Evolutionary conservation across 2,797 vertebrate species (phyloP), one percentile per base, ranked within the genome.

Genomic region (Mus minutoides): DNA sequence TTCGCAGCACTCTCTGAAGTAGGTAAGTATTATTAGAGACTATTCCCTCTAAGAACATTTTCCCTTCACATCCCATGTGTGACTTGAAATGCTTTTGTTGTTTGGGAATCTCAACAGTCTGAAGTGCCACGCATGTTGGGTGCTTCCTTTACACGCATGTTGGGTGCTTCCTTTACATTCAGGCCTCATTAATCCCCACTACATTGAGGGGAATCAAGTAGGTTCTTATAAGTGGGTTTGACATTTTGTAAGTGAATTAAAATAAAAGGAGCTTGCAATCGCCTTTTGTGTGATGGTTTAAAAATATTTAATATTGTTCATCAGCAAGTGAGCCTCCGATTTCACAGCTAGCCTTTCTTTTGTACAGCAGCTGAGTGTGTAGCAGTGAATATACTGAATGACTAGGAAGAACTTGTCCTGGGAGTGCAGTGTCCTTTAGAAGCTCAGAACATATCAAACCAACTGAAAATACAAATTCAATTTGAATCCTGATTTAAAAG

Each of bases 11-110:
- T 88, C 94, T 97, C 96, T 95, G 97, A 97, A 95, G 94, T 87
- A 97, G 95, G 84, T 93, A 97, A 92, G 95, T 88, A 92, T 97
- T 97, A 95, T 97, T 97, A 96, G 96, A 94, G 95, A 84, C 60
- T 84, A 96, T 95, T 95, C 96, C 95, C 71, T 94, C 31, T 67
- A 92, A 96, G 95, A 97, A 92, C n/a, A 91, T 97, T 96, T 97
- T 94, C 88, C 88, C 91, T 88, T 94, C 78, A 76, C 75, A 92
- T 94, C 73, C 91, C 80, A 92, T 64, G 77, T 96, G 92, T 93
- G 94, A 94, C 88, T 97, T 97, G 91, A 96, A 97, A 97, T 96
- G 93, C 79, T 94, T 92, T 97, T 93, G 92, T 91, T 97, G 84
- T 94, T 94, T 97, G 79, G 91, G 92, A 94, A 67, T 91, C 43